These are phyloP conservation scores for Chromoteleia sp. DNA, from an alignment of 2,888 invertebrate species.

Conservation along the genomic window DNA sequence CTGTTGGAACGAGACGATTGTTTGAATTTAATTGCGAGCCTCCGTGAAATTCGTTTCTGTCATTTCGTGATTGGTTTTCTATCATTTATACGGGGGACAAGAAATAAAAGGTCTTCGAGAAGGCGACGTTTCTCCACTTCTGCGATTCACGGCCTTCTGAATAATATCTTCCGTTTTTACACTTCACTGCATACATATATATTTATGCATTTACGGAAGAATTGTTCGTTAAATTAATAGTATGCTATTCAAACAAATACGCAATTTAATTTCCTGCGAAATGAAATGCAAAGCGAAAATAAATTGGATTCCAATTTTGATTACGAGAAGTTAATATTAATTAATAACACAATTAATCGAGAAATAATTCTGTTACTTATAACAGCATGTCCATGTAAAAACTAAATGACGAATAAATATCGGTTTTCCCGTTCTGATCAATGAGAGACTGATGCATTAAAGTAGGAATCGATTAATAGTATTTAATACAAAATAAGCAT, in stretches of 20 bases:
- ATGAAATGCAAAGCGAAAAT: too few species aligned
- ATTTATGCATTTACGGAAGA: background rate
- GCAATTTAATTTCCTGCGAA: too few species aligned
- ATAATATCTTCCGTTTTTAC: slow-evolving; percentile 33
- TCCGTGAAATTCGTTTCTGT: slow-evolving; percentile 37
- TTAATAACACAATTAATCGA: too few species aligned
- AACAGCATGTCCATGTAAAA: too few species aligned
- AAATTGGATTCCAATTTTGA: too few species aligned
- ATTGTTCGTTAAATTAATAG: background rate
- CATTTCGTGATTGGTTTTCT: slow-evolving; percentile 54
- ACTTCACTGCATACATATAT: slow-evolving; percentile 27
- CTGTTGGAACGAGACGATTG: slow-evolving; percentile 17
- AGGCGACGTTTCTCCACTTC: slow-evolving; percentile 20
- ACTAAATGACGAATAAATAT: too few species aligned
- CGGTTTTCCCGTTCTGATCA: too few species aligned
- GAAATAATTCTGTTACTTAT: too few species aligned
- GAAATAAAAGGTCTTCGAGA: slow-evolving; percentile 37
- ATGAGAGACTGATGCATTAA: too few species aligned
- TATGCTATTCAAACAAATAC: background rate
- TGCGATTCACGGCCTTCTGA: slow-evolving; percentile 27
- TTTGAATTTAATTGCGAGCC: slow-evolving; percentile 36
- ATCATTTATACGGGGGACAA: slow-evolving; percentile 30
- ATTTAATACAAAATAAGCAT: too few species aligned
- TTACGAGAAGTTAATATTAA: too few species aligned
- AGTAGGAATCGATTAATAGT: too few species aligned